A percentile compares a stretch with the other conserved stretches of the same genome.
These are phyloP conservation scores for silkworm (Bombyx mori) DNA, from an alignment of 1,140 invertebrate genomes.

Conservation along the genomic window ASM3026992v2 NC_085116.1:11442501-11443000, in stretches of 20 bases:
- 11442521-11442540: slow-evolving; percentile 17
- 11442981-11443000: slow-evolving; percentile 38
- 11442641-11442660: slow-evolving; percentile 62
- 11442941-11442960: slow-evolving; percentile 52
- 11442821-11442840: slow-evolving; percentile 33
- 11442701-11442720: slow-evolving; percentile 63
- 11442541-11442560: slow-evolving; percentile 22
- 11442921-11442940: slow-evolving; percentile 58
- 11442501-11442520: slow-evolving; percentile 3
- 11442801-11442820: slow-evolving; percentile 43
- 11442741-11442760: slow-evolving; percentile 44
- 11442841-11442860: slow-evolving; percentile 34
- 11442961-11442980: slow-evolving; percentile 37
- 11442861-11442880: slow-evolving; percentile 49
- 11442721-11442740: slow-evolving; percentile 60
- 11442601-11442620: slow-evolving; percentile 40
- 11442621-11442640: slow-evolving; percentile 64
- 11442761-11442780: slow-evolving; percentile 52
- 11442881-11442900: slow-evolving; percentile 64
- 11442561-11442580: slow-evolving; percentile 24
- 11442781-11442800: slow-evolving; percentile 52
- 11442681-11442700: slow-evolving; percentile 69
- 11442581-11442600: slow-evolving; percentile 31
- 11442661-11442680: slow-evolving; percentile 63
- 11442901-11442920: slow-evolving; percentile 51